A percentile compares a stretch with the other conserved stretches of the same genome.
These are phyloP conservation scores for Nasonia vitripennis DNA, from an alignment of 1,140 invertebrate genomes.

Conservation along the genomic window DNA sequence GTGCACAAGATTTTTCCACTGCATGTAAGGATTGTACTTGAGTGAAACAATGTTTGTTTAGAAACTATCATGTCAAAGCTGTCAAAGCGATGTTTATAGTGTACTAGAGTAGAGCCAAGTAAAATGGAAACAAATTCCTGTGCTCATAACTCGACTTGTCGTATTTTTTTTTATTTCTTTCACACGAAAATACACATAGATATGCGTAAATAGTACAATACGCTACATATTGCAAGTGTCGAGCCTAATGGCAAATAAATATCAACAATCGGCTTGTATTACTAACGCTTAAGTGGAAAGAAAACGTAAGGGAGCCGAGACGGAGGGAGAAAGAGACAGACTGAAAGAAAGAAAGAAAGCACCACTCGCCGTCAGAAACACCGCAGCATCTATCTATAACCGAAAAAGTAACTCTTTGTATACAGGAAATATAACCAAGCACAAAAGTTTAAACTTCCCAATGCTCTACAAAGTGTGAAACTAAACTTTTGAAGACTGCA, in stretches of 20 bases:
- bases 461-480: neutral
- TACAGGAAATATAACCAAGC: neutral
- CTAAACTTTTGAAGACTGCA: neutral
- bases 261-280: neutral
- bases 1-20: conserved; percentile 12
- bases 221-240: neutral
- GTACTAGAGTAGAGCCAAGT: neutral
- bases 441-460: neutral
- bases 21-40: neutral
- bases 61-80: neutral
- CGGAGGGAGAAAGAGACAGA: too few relatives aligned
- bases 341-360: neutral
- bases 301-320: neutral
- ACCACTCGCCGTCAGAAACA: neutral
- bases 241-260: neutral
- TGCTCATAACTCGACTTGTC: neutral
- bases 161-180: neutral
- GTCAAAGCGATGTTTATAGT: neutral
- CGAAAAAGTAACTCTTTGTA: neutral
- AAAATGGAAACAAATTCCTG: neutral
- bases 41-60: neutral
- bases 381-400: neutral
- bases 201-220: neutral
- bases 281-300: too few relatives aligned
- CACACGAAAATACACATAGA: neutral